phyloP scores from a whole-genome alignment of 30 jellyfish, hydroid and myxozoan species.

The Chironex yamaguchii region DNA sequence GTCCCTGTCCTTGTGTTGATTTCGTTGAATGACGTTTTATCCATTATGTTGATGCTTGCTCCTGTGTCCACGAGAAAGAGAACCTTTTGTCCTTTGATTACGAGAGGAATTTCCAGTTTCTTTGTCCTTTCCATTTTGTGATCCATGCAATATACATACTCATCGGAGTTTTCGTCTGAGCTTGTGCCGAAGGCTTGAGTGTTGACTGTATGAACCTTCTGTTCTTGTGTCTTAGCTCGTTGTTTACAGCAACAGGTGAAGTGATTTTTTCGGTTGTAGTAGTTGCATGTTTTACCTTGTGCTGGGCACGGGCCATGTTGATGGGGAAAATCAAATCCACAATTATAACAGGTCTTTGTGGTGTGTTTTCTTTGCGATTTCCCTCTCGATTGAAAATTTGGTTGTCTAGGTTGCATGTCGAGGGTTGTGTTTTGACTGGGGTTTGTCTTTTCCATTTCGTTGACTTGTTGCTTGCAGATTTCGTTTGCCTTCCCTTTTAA shows the following conservation, averaged over 20 bases:
- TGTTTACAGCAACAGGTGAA: slow-evolving; percentile 45
- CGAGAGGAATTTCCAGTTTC: slow-evolving; percentile 30
- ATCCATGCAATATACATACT: slow-evolving; percentile 23
- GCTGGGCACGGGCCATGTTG: slow-evolving; percentile 59
- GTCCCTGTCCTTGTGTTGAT: too few species aligned
- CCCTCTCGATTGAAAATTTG: too few species aligned
- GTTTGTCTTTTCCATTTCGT: neutral
- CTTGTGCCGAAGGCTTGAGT: slow-evolving; percentile 43
- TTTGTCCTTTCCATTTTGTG: slow-evolving; percentile 1
- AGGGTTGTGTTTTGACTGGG: too few species aligned
- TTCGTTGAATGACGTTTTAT: neutral
- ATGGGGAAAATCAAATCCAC: slow-evolving; percentile 67
- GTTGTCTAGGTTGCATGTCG: too few species aligned
- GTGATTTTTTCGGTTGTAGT: slow-evolving; percentile 47
- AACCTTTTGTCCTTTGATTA: slow-evolving; percentile 9
- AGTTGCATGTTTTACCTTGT: slow-evolving; percentile 46
- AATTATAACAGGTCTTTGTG: slow-evolving; percentile 41
- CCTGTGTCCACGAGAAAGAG: slow-evolving; percentile 42
- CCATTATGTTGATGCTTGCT: slow-evolving; percentile 22
- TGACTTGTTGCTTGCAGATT: slow-evolving; percentile 1
- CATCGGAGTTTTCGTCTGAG: slow-evolving; percentile 63
- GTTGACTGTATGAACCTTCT: slow-evolving; percentile 22
- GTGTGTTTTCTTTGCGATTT: too few species aligned
- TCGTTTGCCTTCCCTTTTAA: slow-evolving; percentile 27
- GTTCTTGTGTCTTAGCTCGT: neutral